Evolutionary conservation across 1,140 invertebrate genomes (phyloP).

Genomic region (Drosophila micromelanica): DNA sequence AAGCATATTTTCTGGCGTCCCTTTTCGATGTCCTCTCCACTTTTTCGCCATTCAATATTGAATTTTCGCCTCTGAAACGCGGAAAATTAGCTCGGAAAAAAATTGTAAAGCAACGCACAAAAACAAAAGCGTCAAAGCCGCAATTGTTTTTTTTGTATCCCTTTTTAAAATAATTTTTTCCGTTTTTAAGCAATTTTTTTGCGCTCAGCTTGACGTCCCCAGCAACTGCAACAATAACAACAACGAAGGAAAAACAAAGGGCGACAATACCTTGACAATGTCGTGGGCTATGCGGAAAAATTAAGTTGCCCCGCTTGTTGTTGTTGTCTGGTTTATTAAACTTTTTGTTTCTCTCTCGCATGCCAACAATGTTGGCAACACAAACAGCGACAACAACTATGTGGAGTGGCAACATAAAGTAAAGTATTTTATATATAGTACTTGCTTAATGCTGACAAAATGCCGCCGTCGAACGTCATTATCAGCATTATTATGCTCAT

Average conservation of each 20-base stretch:
- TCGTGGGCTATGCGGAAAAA: slow-evolving; percentile 27
- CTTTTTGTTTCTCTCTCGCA: slow-evolving; percentile 18
- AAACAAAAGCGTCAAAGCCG: slow-evolving; percentile 23
- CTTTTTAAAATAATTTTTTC: slow-evolving; percentile 34
- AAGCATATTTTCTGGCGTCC: slow-evolving; percentile 12
- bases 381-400: slow-evolving; percentile 39
- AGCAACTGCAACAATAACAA: slow-evolving; percentile 1
- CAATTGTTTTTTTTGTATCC: slow-evolving; percentile 39
- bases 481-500: slow-evolving; percentile 51
- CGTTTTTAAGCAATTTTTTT: slow-evolving; percentile 12
- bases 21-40: background rate
- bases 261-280: slow-evolving; percentile 36
- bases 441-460: slow-evolving; percentile 61
- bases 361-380: slow-evolving; percentile 24
- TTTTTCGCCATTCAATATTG: slow-evolving; percentile 20
- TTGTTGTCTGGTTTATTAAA: slow-evolving; percentile 30
- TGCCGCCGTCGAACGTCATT: slow-evolving; percentile 23
- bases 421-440: slow-evolving; percentile 68
- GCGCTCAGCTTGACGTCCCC: slow-evolving; percentile 15
- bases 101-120: slow-evolving; percentile 19
- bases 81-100: slow-evolving; percentile 25
- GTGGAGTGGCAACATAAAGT: slow-evolving; percentile 66
- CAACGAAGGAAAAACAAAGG: slow-evolving; percentile 7
- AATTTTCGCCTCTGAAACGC: slow-evolving; percentile 21
- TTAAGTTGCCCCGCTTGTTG: slow-evolving; percentile 32